These are phyloP conservation scores for Mesorhabditis sp. DNA, from an alignment of 2,888 invertebrate genomes.

Conservation along the genomic window DNA sequence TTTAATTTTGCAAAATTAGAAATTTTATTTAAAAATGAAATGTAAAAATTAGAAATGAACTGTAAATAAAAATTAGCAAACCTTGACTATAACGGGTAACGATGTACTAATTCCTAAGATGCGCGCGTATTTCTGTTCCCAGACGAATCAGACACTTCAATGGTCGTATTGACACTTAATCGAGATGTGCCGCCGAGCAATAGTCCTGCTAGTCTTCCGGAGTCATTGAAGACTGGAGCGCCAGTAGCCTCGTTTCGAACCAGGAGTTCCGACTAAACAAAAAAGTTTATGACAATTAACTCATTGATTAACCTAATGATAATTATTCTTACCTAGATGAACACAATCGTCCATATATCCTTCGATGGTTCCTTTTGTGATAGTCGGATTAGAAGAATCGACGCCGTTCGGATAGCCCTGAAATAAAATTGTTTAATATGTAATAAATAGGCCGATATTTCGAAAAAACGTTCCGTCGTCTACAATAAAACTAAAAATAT, in stretches of 20 bases:
- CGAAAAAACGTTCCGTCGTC: constrained; percentile 7
- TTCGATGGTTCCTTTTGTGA: constrained; percentile 13
- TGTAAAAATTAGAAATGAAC: no score
- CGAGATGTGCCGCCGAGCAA: not conserved
- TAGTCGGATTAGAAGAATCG: constrained; percentile 11
- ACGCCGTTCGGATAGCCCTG: constrained; percentile 12
- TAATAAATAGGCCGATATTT: constrained; percentile 11
- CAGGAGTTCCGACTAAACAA: constrained; percentile 13
- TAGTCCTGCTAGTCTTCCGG: constrained; percentile 12
- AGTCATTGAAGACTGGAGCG: constrained; percentile 13
- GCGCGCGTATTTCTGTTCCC: constrained; percentile 13
- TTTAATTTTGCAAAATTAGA: constrained; percentile 11
- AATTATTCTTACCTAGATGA: constrained; percentile 11
- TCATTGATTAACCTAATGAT: constrained; percentile 6
- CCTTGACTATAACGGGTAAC: constrained; percentile 9
- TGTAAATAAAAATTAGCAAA: not conserved
- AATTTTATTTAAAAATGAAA: not conserved
- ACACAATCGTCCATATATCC: constrained; percentile 10
- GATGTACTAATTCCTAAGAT: constrained; percentile 7
- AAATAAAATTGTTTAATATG: constrained; percentile 3
- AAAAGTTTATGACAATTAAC: constrained; percentile 12
- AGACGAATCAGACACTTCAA: constrained; percentile 12
- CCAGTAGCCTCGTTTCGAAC: constrained; percentile 11
- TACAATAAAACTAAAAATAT: constrained; percentile 12
- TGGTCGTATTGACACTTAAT: constrained; percentile 9